Evolutionary conservation across 37 sponge, comb jelly and placozoan genomes (phyloP).

Genomic region (Hormiphora californensis): DNA sequence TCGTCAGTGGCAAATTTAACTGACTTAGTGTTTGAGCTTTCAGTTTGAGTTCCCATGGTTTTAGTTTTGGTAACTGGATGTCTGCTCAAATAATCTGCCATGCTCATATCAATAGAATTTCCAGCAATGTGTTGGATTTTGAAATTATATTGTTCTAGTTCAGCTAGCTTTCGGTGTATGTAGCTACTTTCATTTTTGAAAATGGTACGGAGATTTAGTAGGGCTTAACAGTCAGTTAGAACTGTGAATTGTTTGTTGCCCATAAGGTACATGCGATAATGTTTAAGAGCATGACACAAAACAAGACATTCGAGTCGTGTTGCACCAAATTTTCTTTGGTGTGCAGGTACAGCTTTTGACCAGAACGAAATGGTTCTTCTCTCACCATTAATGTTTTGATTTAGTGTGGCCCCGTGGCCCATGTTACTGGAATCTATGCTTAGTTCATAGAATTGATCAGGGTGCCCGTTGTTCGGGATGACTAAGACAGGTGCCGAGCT

Average conservation of each 20-base stretch:
- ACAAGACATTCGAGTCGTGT: background rate
- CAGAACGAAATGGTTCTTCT: background rate
- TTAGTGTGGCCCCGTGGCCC: background rate
- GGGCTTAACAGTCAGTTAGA: too few relatives aligned
- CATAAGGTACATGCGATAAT: background rate
- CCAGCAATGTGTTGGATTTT: background rate
- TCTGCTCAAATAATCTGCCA: too few relatives aligned
- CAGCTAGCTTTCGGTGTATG: background rate
- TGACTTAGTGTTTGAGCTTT: too few relatives aligned
- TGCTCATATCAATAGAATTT: background rate
- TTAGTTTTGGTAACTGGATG: too few relatives aligned
- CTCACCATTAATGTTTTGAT: background rate
- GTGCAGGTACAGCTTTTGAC: background rate
- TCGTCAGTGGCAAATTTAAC: too few relatives aligned
- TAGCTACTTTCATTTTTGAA: conserved; percentile 1
- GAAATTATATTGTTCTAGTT: too few relatives aligned
- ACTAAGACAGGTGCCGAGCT: background rate
- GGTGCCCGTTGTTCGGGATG: background rate
- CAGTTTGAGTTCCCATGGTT: too few relatives aligned
- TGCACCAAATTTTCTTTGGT: conserved; percentile 2
- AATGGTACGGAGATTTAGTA: too few relatives aligned
- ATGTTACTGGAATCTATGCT: background rate
- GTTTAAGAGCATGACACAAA: background rate
- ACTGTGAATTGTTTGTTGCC: too few relatives aligned
- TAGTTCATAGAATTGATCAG: background rate